Base-by-base conservation (phyloP, 2,888 invertebrate species). In the Euclidia mi region DNA sequence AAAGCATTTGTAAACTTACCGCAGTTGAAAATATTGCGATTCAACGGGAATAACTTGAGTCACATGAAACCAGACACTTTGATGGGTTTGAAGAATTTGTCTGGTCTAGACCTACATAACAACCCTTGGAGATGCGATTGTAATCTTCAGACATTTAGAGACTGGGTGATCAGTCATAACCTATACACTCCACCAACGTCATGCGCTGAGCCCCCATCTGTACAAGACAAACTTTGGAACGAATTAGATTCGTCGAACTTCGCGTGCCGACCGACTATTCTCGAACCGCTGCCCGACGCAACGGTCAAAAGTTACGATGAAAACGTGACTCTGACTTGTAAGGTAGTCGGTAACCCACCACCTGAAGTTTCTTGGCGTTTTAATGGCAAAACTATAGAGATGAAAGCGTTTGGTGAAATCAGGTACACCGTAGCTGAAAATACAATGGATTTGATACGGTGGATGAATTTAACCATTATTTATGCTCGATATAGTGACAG, bases 91-190 rank as follows among this genome's bases (percentile, higher is more conserved):
- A 94, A 95, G 40, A 96, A 96, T 80, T 92, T 98, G 53, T 96
- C 96, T 18, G 97, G 97, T 50, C 89, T 98, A 32, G 97, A 96
- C 74, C 91, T 98, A 37, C 96, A 96, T 76, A 96, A 96, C 68
- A 98, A 98, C 85, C 97, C 97, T 0, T 98, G 98, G 98, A 95
- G 97, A 56, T 98, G 98, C 86, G 98, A 98, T 79, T 98, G 98
- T 85, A 96, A 97, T 71, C 91, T 98, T 65, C 96, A 97, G 81
- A 95, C 95, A 45, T 97, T 98, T 73, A 95, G 98, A 32, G 96
- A 97, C 79, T 98, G 97, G 95, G 96, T 96, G 57, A 95, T 97
- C 50, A 95, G 95, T 67, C 95, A 95, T 65, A 97, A 97, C 57
- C 93, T 98, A 50, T 97, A 98, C 78, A 96, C 97, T 9, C 95